These are phyloP conservation scores for Catalaphyllia jardinei DNA, from an alignment of 64 coral and sea anemone genomes.

Conservation along the genomic window DNA sequence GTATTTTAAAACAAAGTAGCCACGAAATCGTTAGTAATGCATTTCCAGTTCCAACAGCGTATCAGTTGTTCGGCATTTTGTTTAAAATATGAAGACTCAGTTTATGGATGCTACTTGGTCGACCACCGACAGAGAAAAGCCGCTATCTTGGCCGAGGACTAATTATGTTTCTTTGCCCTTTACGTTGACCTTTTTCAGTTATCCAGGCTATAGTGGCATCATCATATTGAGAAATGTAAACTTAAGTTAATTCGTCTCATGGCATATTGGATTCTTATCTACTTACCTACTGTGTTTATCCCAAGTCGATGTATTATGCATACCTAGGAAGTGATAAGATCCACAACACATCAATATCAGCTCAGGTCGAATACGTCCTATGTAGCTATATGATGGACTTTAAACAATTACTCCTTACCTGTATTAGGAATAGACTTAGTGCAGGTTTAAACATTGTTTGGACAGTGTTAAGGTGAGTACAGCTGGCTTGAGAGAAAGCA, in stretches of 20 bases:
- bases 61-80: not conserved
- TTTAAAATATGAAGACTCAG: not conserved
- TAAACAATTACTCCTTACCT: not conserved
- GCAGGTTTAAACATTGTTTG: not conserved
- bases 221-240: not conserved
- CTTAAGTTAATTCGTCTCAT: not conserved
- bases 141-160: not conserved
- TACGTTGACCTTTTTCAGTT: not conserved
- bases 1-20: too few relatives aligned
- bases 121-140: constrained; percentile 3
- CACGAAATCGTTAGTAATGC: too few relatives aligned
- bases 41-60: too few relatives aligned
- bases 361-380: not conserved
- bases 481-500: not conserved
- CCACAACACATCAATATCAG: not conserved
- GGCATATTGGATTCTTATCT: not conserved
- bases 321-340: not conserved
- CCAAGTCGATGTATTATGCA: not conserved
- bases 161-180: not conserved
- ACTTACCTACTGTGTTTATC: not conserved
- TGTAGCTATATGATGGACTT: not conserved
- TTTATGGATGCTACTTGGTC: not conserved
- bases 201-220: not conserved
- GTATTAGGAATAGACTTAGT: not conserved
- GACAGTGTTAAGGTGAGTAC: not conserved